Conservation (phyloP, 2,113 vertebrate genomes). For the Microcebus murinus region DNA sequence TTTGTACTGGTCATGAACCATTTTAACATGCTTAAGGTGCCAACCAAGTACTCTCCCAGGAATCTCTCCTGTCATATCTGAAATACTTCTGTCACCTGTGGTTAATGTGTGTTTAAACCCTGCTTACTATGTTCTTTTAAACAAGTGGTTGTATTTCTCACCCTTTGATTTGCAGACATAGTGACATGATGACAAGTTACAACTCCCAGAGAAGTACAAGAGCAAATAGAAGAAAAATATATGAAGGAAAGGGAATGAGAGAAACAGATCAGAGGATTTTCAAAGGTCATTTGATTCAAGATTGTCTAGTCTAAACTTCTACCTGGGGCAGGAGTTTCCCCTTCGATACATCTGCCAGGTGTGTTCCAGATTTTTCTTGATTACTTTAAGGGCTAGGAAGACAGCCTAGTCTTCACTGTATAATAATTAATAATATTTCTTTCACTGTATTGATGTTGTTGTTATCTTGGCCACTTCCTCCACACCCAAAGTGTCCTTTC, state of each 20-base stretch:
- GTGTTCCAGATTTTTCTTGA: not conserved
- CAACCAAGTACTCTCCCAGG: not conserved
- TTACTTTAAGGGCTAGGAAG: not conserved
- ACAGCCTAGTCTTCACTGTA: not conserved
- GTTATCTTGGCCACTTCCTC: not conserved
- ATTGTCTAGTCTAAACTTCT: not conserved
- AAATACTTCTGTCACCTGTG: not conserved
- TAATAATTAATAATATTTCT: not conserved
- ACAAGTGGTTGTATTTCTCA: constrained; percentile 26
- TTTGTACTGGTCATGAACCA: not conserved
- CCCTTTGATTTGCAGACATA: not conserved
- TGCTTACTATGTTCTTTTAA: not conserved
- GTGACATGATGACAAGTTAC: not conserved
- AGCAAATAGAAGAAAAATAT: not conserved
- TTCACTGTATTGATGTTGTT: not conserved
- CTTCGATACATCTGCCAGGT: not conserved
- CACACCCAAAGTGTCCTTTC: not conserved
- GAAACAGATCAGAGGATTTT: not conserved
- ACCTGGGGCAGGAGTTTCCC: not conserved
- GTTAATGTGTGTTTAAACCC: not conserved
- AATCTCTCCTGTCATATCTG: constrained; percentile 39
- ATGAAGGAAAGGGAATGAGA: not conserved
- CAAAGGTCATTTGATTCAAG: not conserved
- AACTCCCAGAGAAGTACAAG: not conserved
- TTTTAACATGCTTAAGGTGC: not conserved